phyloP scores from a whole-genome alignment of 2,113 vertebrate genomes.

The Neodontobutis hainanensis region DNA sequence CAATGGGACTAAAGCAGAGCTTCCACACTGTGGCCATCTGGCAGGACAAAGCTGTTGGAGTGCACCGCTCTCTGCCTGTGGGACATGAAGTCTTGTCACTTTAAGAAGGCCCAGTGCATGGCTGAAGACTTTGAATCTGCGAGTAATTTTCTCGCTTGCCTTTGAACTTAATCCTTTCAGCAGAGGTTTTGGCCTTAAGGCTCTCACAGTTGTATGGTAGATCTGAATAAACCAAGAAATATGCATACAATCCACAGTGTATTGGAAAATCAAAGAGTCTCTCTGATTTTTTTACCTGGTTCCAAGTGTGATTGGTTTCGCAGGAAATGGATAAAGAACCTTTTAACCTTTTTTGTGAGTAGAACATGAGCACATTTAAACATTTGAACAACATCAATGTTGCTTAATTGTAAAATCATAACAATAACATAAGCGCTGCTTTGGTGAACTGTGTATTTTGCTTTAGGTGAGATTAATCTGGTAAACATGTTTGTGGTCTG shows the following conservation, averaged over 20 bases:
- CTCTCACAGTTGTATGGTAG: conserved; percentile 57
- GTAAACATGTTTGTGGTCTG: too few species aligned
- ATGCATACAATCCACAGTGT: conserved; percentile 66
- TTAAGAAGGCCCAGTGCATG: conserved; percentile 60
- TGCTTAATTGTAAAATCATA: too few species aligned
- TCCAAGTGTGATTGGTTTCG: conserved; percentile 60
- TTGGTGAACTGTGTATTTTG: conserved; percentile 44
- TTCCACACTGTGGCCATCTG: conserved; percentile 33
- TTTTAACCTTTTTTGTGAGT: conserved; percentile 31
- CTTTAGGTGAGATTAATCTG: too few species aligned
- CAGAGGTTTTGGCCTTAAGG: conserved; percentile 65
- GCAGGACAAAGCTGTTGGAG: conserved; percentile 60
- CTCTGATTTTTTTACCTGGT: conserved; percentile 51
- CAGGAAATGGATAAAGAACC: conserved; percentile 44
- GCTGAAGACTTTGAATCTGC: conserved; percentile 79
- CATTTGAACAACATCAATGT: conserved; percentile 16
- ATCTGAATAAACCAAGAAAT: conserved; percentile 75
- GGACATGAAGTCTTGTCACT: conserved; percentile 74
- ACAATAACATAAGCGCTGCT: too few species aligned
- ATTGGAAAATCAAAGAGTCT: conserved; percentile 70
- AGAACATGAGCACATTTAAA: conserved; percentile 43
- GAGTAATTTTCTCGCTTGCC: conserved; percentile 77
- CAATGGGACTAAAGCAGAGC: conserved; percentile 38
- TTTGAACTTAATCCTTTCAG: conserved; percentile 81
- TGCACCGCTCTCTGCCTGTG: conserved; percentile 63